Conservation (phyloP, 2,888 invertebrate genomes). For the Agonopterix alstromeriana region DNA sequence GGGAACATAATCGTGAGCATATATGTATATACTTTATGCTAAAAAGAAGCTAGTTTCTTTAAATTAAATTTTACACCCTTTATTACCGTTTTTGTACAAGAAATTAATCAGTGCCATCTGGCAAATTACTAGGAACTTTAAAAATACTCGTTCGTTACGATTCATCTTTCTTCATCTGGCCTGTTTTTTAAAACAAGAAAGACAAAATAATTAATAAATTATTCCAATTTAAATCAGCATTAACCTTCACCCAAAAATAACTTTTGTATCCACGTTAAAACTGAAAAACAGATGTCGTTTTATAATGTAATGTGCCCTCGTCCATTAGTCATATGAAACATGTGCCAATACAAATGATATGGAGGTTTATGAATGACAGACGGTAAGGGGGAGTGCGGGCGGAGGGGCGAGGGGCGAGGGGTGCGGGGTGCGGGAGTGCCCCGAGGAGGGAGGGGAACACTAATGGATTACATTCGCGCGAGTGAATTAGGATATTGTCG, state of each 20-base stretch:
- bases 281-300: slow-evolving; percentile 23
- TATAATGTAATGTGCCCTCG: slow-evolving; percentile 55
- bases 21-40: too few relatives aligned
- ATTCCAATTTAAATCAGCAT: not conserved
- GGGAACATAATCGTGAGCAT: too few relatives aligned
- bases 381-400: slow-evolving; percentile 23
- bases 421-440: slow-evolving; percentile 14
- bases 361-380: slow-evolving; percentile 74
- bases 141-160: too few relatives aligned
- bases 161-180: too few relatives aligned
- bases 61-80: too few relatives aligned
- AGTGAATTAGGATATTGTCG: slow-evolving; percentile 77
- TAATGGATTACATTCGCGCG: slow-evolving; percentile 76
- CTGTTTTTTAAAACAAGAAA: not conserved
- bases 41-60: too few relatives aligned
- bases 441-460: slow-evolving; percentile 41
- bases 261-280: not conserved
- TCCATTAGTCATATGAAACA: slow-evolving; percentile 76
- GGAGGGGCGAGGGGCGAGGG: slow-evolving; percentile 27
- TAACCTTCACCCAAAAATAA: not conserved
- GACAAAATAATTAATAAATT: not conserved
- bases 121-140: too few relatives aligned
- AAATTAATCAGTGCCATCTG: too few relatives aligned
- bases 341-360: slow-evolving; percentile 76
- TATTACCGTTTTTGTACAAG: too few relatives aligned